phyloP scores from a whole-genome alignment of 2,888 invertebrate genomes.

The Pinctada fucata region DNA sequence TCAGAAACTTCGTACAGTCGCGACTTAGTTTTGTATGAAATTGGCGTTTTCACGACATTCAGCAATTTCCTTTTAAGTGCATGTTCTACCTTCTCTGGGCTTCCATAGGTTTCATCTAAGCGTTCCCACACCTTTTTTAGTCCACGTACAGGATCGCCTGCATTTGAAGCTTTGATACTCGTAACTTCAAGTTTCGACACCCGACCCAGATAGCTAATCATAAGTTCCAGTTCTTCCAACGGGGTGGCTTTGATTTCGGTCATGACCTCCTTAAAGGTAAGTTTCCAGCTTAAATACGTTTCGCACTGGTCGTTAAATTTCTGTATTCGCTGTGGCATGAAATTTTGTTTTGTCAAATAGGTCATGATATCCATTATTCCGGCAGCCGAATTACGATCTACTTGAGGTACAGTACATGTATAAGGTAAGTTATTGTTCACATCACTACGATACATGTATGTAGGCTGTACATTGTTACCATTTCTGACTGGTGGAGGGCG shows the following conservation, averaged over 20 bases:
- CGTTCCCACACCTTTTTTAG: constrained; percentile 3
- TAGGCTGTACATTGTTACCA: no score
- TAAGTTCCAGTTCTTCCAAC: not conserved
- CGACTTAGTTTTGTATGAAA: not conserved
- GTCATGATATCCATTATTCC: no score
- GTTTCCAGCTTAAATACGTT: constrained; percentile 11
- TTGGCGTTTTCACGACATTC: not conserved
- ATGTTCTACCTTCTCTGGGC: constrained; percentile 13
- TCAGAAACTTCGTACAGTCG: constrained; percentile 19
- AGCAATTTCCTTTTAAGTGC: constrained; percentile 27
- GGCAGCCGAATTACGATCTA: no score
- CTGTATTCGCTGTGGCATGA: not conserved
- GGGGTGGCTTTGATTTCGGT: constrained; percentile 7
- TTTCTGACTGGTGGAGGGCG: no score
- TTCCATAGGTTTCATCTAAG: constrained; percentile 20
- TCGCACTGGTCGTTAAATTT: not conserved
- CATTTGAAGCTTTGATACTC: constrained; percentile 22
- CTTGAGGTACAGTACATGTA: no score
- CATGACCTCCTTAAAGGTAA: constrained; percentile 14
- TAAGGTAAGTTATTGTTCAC: no score
- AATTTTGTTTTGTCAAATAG: constrained; percentile 7
- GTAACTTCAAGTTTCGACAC: no score
- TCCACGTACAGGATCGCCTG: not conserved
- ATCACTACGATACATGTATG: no score
- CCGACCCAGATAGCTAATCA: no score